These are phyloP conservation scores for Aphelinus atriplicis DNA, from an alignment of 1,140 invertebrate species.

Conservation along the genomic window DNA sequence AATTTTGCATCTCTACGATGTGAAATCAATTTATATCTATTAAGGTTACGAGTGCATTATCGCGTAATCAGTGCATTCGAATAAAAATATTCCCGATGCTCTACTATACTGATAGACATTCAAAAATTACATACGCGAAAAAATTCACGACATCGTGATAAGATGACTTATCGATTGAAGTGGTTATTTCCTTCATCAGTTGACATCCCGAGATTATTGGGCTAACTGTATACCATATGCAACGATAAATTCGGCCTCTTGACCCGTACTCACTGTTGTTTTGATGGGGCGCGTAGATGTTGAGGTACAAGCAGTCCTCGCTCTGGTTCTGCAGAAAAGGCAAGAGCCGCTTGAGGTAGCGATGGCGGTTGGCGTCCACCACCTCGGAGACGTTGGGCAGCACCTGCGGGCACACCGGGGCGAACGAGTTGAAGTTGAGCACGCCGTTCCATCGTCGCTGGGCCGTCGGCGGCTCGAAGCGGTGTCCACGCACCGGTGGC, in stretches of 20 bases:
- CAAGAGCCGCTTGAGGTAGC: constrained; percentile 75
- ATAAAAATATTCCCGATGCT: no score
- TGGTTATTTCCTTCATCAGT: no score
- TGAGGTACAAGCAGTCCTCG: constrained; percentile 93
- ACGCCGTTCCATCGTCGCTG: constrained; percentile 78
- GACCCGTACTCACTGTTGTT: constrained; percentile 64
- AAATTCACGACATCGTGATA: no score
- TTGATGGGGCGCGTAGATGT: constrained; percentile 88
- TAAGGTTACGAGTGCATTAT: no score
- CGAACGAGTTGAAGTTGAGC: constrained; percentile 76
- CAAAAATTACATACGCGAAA: no score
- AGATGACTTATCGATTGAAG: no score
- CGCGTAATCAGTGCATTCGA: no score
- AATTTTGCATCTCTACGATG: no score
- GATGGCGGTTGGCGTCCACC: constrained; percentile 72
- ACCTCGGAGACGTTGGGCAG: constrained; percentile 71
- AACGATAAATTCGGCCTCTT: neutral
- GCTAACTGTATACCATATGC: no score
- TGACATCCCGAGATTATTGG: no score
- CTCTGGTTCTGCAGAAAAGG: constrained; percentile 81
- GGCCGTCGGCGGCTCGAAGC: constrained; percentile 87
- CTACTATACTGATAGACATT: no score
- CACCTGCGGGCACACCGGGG: constrained; percentile 87
- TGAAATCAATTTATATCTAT: no score
- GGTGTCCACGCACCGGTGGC: constrained; percentile 81